These are phyloP conservation scores for Vimba vimba DNA, from an alignment of 2,113 vertebrate species.

Conservation along the genomic window DNA sequence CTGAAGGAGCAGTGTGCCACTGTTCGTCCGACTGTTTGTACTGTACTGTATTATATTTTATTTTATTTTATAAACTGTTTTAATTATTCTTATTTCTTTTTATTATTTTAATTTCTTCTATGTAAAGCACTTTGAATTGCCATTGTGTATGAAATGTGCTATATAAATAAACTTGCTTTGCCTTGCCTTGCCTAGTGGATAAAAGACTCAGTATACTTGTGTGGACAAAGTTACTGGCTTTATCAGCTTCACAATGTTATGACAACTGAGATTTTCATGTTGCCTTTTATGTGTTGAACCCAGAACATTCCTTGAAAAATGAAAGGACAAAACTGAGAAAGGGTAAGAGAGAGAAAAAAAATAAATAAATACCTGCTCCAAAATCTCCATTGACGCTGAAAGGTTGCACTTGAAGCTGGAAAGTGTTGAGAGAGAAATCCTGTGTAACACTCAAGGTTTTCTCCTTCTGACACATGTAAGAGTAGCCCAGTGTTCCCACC, in stretches of 20 bases:
- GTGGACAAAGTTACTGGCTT: background rate
- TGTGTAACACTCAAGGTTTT: constrained; percentile 77
- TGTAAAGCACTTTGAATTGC: too few relatives aligned
- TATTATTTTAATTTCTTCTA: too few relatives aligned
- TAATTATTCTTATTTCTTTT: too few relatives aligned
- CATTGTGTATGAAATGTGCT: too few relatives aligned
- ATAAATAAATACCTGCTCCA: constrained; percentile 83
- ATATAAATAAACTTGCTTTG: too few relatives aligned
- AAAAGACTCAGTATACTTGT: background rate
- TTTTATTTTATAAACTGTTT: too few relatives aligned
- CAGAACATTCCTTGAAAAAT: background rate
- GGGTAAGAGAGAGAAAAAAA: background rate
- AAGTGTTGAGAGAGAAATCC: constrained; percentile 80
- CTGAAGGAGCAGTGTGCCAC: too few relatives aligned
- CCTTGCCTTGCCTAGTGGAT: too few relatives aligned
- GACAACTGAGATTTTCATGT: background rate
- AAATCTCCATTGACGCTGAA: constrained; percentile 84
- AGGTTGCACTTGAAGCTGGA: constrained; percentile 88
- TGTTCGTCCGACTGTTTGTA: too few relatives aligned
- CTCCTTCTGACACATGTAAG: constrained; percentile 86
- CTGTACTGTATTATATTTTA: too few relatives aligned
- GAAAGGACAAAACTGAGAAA: background rate
- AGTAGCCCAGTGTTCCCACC: constrained; percentile 82
- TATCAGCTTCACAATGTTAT: background rate
- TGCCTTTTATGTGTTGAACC: background rate